These are phyloP conservation scores for Dione vanillae DNA, from an alignment of 2,888 invertebrate species.

Conservation along the genomic window DNA sequence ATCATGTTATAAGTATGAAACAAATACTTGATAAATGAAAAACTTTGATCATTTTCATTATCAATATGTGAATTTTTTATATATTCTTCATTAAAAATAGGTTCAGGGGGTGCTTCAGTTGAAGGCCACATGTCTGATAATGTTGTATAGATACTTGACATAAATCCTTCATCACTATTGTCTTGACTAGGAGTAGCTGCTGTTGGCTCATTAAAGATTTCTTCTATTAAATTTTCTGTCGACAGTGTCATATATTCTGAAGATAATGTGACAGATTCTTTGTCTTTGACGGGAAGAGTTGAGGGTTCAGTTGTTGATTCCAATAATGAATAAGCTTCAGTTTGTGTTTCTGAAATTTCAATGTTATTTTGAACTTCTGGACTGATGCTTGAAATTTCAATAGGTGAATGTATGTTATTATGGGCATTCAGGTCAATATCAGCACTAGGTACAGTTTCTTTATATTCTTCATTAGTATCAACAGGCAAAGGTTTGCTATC, in stretches of 20 bases:
- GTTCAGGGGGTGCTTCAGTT: slow-evolving; percentile 57
- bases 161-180: slow-evolving; percentile 52
- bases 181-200: slow-evolving; percentile 44
- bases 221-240: slow-evolving; percentile 42
- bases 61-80: slow-evolving; percentile 46
- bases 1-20: slow-evolving; percentile 63
- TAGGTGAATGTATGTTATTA: background rate
- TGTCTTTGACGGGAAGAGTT: slow-evolving; percentile 47
- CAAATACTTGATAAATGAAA: slow-evolving; percentile 70
- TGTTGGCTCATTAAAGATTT: slow-evolving; percentile 47
- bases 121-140: slow-evolving; percentile 69
- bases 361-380: slow-evolving; percentile 1
- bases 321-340: slow-evolving; percentile 28
- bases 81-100: slow-evolving; percentile 60
- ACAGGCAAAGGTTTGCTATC: background rate
- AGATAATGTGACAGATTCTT: slow-evolving; percentile 21
- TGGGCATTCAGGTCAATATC: background rate
- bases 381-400: slow-evolving; percentile 1
- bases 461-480: background rate
- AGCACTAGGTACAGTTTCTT: slow-evolving; percentile 10
- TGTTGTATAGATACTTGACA: slow-evolving; percentile 67
- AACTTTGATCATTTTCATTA: slow-evolving; percentile 56
- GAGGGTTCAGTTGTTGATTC: slow-evolving; percentile 46
- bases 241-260: slow-evolving; percentile 26
- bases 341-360: slow-evolving; percentile 36